Conservation (phyloP, 2,797 vertebrate genomes). For the Morelia viridis region DNA sequence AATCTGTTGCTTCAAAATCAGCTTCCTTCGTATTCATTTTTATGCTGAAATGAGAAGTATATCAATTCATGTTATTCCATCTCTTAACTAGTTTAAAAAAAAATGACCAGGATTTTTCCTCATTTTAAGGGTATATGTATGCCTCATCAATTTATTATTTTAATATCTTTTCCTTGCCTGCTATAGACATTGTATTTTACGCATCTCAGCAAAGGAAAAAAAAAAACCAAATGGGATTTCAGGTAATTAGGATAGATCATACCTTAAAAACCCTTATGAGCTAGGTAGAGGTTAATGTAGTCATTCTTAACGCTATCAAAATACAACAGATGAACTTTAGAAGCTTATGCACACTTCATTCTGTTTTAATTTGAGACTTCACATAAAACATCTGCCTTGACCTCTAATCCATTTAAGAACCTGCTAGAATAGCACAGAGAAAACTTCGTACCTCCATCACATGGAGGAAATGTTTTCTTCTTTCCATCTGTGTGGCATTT, state of each 20-base stretch:
- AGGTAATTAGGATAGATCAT: slow-evolving; percentile 41
- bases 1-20: slow-evolving; percentile 52
- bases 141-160: neutral
- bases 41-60: slow-evolving; percentile 57
- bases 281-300: neutral
- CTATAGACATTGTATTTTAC: slow-evolving; percentile 40
- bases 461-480: neutral
- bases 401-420: slow-evolving; percentile 1
- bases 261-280: slow-evolving; percentile 14
- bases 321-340: slow-evolving; percentile 24
- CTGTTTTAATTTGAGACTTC: slow-evolving; percentile 6
- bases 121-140: slow-evolving; percentile 35
- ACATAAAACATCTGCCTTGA: neutral
- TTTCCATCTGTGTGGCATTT: neutral
- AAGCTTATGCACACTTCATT: neutral
- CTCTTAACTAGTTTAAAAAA: slow-evolving; percentile 27
- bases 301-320: slow-evolving; percentile 1
- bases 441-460: neutral
- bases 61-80: slow-evolving; percentile 23
- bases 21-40: slow-evolving; percentile 52
- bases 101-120: slow-evolving; percentile 3
- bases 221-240: neutral
- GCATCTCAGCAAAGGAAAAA: slow-evolving; percentile 20
- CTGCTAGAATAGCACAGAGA: neutral
- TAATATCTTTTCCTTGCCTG: slow-evolving; percentile 34